Percentiles rank a stretch among this genome's conserved stretches.
These are phyloP conservation scores for Sphenodon punctatus DNA, from an alignment of 2,797 vertebrate species.

Conservation along the genomic window DNA sequence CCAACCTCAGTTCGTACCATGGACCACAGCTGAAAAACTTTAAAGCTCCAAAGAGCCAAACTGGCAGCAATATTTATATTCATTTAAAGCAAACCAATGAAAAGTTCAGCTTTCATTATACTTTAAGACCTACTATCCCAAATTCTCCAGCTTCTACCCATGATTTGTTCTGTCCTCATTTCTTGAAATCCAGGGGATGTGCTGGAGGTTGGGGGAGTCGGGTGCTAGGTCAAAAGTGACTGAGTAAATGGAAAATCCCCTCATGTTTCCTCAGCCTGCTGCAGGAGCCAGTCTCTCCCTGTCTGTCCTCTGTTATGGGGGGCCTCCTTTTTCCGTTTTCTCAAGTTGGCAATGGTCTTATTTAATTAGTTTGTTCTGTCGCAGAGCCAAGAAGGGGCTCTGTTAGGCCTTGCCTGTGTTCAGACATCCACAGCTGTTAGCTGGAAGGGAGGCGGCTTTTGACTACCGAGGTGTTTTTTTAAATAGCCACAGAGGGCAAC, in stretches of 20 bases:
- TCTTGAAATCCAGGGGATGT: constrained; percentile 4
- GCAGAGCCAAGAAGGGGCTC: constrained; percentile 51
- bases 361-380: constrained; percentile 62
- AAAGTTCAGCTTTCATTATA: constrained; percentile 11
- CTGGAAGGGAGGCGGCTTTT: constrained; percentile 49
- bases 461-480: constrained; percentile 61
- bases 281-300: not conserved
- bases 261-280: constrained; percentile 16
- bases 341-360: constrained; percentile 45
- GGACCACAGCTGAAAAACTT: constrained; percentile 58
- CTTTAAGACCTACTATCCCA: constrained; percentile 38
- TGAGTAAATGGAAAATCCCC: constrained; percentile 34
- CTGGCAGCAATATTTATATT: constrained; percentile 55
- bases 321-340: constrained; percentile 64
- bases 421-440: constrained; percentile 55
- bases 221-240: constrained; percentile 28
- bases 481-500: constrained; percentile 61
- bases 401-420: constrained; percentile 24
- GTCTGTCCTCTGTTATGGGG: constrained; percentile 32
- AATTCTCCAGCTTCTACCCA: not conserved
- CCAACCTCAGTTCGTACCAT: constrained; percentile 40
- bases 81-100: constrained; percentile 21
- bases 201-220: not conserved
- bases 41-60: constrained; percentile 58
- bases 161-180: constrained; percentile 22